Evolutionary conservation across 1,140 invertebrate species (phyloP), one percentile per base, ranked within the genome.

Genomic region (Tetramorium parvispinum): DNA sequence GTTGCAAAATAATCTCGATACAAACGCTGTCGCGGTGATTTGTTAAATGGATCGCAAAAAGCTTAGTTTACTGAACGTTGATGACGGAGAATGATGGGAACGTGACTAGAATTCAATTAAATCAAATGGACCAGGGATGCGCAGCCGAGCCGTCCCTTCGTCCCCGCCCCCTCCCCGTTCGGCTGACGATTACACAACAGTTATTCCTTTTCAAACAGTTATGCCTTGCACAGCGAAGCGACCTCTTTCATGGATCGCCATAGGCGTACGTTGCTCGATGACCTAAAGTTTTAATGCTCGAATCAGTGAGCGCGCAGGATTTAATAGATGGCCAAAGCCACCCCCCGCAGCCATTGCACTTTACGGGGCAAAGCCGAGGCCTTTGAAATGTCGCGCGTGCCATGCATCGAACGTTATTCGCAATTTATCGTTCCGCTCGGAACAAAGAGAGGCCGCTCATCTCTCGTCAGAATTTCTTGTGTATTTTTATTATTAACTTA

Each of bases 281-380:
- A 77, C 73, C 81, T 81, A 87, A 91, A 88, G 85, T 90, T 91
- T 91, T 91, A 91, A 91, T 91, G 73, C 78, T 85, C 65, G 85
- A 88, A 89, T 88, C 89, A 88, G 70, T 86, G 87, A 87, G 49
- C 85, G 78, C 82, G 77, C 57, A 32, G 71, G 89, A 76, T 90
- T 91, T 92, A 86, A 90, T 90, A 79, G 89, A 71, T 70, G 88
- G 66, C 40, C 73, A 79, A 68, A 77, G 65, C 77, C 73, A 83
- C 61, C 88, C 87, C 87, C 68, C 51, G 70, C 87, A 63, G 59
- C 87, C 59, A 81, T 83, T 87, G 85, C 70, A 79, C 77, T 87
- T 82, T 89, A 87, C 55, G 51, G 43, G 51, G 51, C 55, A 75
- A 70, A 83, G 75, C 71, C 49, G 3, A 37, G 57, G 55, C 78